Base-by-base conservation (phyloP, 2,888 invertebrate genomes). In the Galerucella calmariensis region DNA sequence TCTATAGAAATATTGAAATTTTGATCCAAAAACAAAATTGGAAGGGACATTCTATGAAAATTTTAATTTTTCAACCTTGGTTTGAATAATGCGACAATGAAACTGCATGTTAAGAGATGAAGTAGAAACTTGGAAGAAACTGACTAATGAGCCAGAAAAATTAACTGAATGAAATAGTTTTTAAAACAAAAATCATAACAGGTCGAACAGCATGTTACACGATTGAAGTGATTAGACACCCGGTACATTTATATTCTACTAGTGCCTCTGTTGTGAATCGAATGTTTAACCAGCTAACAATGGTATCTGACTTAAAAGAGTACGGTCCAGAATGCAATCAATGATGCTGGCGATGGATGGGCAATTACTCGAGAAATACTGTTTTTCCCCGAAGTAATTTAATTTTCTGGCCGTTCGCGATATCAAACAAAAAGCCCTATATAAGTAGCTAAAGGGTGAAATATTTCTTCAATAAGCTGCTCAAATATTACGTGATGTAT, bases 401-500 rank as follows among this genome's bases (percentile, higher is more conserved):
- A 73, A 73, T 73, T 69, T 73, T 73, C 66, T 51, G 58, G 41
- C 59, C 67, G 69, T 51, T 58, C 41, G 68, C 65, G 66, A 69
- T 69, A 73, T 66, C 65, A 69, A 73, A 69, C 59, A 58, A 65
- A 62, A 65, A 68, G 27, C 63, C 68, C 75, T 61, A 59, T 65
- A 68, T 65, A 72, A 72, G 67, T 62, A 63, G 61, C 73, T 51
- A 75, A 74, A 73, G 68, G 73, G 69, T 77, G 59, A 79, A 78
- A 76, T 75, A 79, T 77, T 72, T 73, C 69, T 73, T 75, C 76
- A 78, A 75, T 76, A 74, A 75, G 73, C 77, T 46, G 68, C 69
- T 74, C 70, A 74, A 75, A 77, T 75, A 80, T 78, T 70, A 78
- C 78, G 80, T 78, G 81, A 76, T 77, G 76, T 78, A 80, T 79